Evolutionary conservation across 2,113 vertebrate genomes (phyloP).

Genomic region (Takifugu flavidus): DNA sequence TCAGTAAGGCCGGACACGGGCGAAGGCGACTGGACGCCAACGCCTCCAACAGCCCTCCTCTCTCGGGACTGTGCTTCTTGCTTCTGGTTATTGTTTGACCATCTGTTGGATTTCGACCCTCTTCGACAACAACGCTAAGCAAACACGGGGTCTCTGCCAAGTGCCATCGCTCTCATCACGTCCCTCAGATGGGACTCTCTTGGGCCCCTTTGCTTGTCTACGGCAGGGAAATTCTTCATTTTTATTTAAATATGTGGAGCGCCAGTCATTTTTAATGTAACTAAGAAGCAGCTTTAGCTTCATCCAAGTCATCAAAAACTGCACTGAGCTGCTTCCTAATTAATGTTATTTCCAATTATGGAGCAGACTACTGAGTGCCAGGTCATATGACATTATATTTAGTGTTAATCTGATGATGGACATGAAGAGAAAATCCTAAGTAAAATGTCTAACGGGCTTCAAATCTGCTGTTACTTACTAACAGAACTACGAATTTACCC

Average conservation of each 20-base stretch:
- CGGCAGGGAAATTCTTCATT: neutral
- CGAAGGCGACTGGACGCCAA: conserved; percentile 50
- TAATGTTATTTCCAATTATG: too few species aligned
- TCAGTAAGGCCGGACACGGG: conserved; percentile 43
- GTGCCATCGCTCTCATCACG: conserved; percentile 45
- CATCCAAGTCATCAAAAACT: neutral
- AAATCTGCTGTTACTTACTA: too few species aligned
- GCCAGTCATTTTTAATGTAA: neutral
- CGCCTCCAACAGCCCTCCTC: conserved; percentile 50
- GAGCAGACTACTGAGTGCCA: too few species aligned
- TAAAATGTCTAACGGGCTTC: too few species aligned
- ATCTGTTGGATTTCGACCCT: conserved; percentile 55
- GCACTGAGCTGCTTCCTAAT: too few species aligned
- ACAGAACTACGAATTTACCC: too few species aligned
- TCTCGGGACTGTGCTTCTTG: conserved; percentile 50
- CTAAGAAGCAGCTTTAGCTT: too few species aligned
- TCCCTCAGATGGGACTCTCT: conserved; percentile 48
- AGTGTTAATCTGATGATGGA: too few species aligned
- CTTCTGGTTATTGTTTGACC: conserved; percentile 69
- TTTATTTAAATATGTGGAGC: too few species aligned
- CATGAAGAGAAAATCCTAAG: too few species aligned
- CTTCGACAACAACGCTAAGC: conserved; percentile 43
- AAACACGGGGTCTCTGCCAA: conserved; percentile 46
- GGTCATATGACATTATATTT: too few species aligned
- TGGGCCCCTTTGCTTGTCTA: conserved; percentile 24